Evolutionary conservation across 2,888 invertebrate species (phyloP).

Genomic region (Caenorhabditis sp.): DNA sequence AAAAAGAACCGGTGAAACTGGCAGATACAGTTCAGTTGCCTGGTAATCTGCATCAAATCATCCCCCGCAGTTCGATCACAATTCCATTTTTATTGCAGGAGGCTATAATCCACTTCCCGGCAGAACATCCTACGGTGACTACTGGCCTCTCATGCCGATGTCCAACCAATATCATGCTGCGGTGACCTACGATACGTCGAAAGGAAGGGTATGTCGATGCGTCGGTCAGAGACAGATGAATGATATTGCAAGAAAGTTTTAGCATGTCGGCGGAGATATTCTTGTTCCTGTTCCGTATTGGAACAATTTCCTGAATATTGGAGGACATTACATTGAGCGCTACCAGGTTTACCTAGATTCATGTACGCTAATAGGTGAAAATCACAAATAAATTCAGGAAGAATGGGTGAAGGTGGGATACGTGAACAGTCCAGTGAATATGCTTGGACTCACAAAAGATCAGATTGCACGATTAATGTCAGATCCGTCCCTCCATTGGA

Average conservation of each 20-base stretch:
- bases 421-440: constrained; percentile 67
- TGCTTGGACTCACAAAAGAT: constrained; percentile 64
- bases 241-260: constrained; percentile 19
- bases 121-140: constrained; percentile 67
- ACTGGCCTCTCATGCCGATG: constrained; percentile 70
- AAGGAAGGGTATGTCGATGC: constrained; percentile 50
- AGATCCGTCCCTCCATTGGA: constrained; percentile 64
- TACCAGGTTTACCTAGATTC: constrained; percentile 57
- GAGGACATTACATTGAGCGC: constrained; percentile 69
- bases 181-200: constrained; percentile 66
- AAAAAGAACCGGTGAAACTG: constrained; percentile 34
- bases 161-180: constrained; percentile 69
- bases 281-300: constrained; percentile 68
- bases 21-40: constrained; percentile 57
- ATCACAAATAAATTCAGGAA: constrained; percentile 39
- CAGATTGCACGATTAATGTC: constrained; percentile 65
- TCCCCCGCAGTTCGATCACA: background rate
- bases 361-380: no score
- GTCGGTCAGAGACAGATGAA: background rate
- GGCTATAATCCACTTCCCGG: constrained; percentile 70
- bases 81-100: constrained; percentile 32
- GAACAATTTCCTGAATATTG: constrained; percentile 68
- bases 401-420: constrained; percentile 68
- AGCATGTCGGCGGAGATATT: constrained; percentile 71
- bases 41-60: constrained; percentile 18